phyloP scores from a whole-genome alignment of 2,113 vertebrate genomes.

The Campylomormyrus numenius region DNA sequence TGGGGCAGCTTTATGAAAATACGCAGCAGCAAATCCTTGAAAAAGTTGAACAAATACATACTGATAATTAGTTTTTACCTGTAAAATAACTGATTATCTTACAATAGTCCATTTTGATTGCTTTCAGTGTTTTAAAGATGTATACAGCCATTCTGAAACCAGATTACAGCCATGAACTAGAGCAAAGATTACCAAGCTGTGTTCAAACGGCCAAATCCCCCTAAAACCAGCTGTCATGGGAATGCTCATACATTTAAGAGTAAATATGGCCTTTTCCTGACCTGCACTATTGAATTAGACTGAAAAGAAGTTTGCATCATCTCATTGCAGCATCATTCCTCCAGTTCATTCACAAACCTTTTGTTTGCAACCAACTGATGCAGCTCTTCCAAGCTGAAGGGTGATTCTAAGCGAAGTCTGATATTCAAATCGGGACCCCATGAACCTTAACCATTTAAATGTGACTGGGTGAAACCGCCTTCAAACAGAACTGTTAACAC shows the following conservation, averaged over 20 bases:
- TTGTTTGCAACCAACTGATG: background rate
- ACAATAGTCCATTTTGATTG: background rate
- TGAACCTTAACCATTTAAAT: background rate
- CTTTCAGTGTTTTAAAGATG: background rate
- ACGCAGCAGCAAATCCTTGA: background rate
- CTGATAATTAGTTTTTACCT: background rate
- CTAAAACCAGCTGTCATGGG: background rate
- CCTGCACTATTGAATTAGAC: background rate
- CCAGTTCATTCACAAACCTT: background rate
- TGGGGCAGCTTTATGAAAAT: background rate
- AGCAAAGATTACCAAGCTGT: background rate
- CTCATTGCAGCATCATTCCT: background rate
- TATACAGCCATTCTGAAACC: background rate
- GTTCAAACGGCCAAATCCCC: background rate
- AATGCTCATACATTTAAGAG: background rate
- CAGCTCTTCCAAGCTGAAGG: background rate
- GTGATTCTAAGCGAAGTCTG: background rate
- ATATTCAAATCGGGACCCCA: background rate
- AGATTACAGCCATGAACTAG: background rate
- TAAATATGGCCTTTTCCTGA: background rate
- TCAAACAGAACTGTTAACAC: background rate
- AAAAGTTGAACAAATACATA: background rate
- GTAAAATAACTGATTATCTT: background rate
- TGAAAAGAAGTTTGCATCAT: background rate
- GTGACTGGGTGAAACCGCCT: background rate